A percentile compares a stretch with the other conserved stretches of the same genome.
phyloP scores from a whole-genome alignment of 2,888 invertebrate genomes.

The Diadromus collaris region DNA sequence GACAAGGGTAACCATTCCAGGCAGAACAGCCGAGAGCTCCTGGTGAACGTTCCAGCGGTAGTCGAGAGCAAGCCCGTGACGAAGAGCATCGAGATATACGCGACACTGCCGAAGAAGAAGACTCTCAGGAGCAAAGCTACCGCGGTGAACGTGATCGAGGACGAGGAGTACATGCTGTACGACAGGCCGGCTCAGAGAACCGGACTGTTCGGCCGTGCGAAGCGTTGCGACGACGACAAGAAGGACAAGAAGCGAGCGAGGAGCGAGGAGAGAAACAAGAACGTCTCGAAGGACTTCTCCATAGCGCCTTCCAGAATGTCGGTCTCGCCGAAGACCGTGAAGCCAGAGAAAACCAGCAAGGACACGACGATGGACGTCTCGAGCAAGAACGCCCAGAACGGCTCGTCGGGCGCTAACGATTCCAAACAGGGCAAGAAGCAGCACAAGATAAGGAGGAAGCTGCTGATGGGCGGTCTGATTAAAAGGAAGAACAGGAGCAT shows the following conservation, averaged over 20 bases:
- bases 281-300: slow-evolving; percentile 86
- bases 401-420: slow-evolving; percentile 78
- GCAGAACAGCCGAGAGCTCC: slow-evolving; percentile 84
- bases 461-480: slow-evolving; percentile 94
- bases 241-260: slow-evolving; percentile 89
- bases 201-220: slow-evolving; percentile 85
- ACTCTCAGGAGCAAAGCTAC: slow-evolving; percentile 84
- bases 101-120: slow-evolving; percentile 94
- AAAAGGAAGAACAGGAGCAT: slow-evolving; percentile 94
- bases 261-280: slow-evolving; percentile 92
- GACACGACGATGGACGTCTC: slow-evolving; percentile 81
- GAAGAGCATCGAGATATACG: slow-evolving; percentile 94
- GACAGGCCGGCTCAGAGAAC: slow-evolving; percentile 87
- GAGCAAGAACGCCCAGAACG: slow-evolving; percentile 76
- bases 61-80: slow-evolving; percentile 77
- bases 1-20: slow-evolving; percentile 85
- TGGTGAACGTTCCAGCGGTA: slow-evolving; percentile 75
- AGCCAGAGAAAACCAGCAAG: slow-evolving; percentile 70
- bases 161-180: slow-evolving; percentile 85
- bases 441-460: slow-evolving; percentile 93
- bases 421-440: slow-evolving; percentile 92
- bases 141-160: slow-evolving; percentile 86
- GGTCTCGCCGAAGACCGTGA: slow-evolving; percentile 76
- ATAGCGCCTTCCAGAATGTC: slow-evolving; percentile 82
- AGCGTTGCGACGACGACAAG: slow-evolving; percentile 86